These are phyloP conservation scores for Myripristis murdjan DNA, from an alignment of 2,797 vertebrate species.

Conservation along the genomic window DNA sequence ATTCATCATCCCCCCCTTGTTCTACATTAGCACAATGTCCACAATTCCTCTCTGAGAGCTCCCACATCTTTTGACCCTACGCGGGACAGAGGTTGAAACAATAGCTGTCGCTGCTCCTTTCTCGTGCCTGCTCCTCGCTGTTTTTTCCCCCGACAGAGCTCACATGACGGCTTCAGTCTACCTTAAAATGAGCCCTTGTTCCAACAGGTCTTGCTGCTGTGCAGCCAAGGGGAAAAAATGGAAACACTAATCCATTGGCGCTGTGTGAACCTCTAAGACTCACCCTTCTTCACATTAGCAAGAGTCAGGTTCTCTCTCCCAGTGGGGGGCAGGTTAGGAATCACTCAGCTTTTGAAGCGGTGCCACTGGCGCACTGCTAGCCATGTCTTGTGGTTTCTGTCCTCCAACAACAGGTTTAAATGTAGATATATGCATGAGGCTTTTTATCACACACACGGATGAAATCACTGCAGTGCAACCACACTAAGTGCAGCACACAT, in stretches of 20 bases:
- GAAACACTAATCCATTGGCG: conserved; percentile 69
- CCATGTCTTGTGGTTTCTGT: conserved; percentile 51
- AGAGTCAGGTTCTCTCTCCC: conserved; percentile 66
- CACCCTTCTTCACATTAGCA: conserved; percentile 53
- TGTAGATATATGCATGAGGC: conserved; percentile 31
- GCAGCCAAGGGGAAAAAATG: conserved; percentile 70
- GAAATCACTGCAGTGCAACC: conserved; percentile 35
- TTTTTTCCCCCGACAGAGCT: conserved; percentile 65
- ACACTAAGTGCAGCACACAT: background rate
- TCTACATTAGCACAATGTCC: conserved; percentile 68
- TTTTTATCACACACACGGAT: conserved; percentile 14
- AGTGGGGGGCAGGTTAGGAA: conserved; percentile 69
- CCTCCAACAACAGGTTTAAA: conserved; percentile 14
- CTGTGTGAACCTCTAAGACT: conserved; percentile 55
- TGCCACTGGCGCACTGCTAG: conserved; percentile 30
- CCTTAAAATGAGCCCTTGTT: conserved; percentile 72
- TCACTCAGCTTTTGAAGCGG: conserved; percentile 44
- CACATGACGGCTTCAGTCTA: conserved; percentile 72
- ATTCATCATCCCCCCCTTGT: conserved; percentile 77
- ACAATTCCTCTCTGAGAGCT: conserved; percentile 55
- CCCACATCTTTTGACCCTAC: conserved; percentile 56
- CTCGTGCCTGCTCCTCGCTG: conserved; percentile 41
- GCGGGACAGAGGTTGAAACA: conserved; percentile 63
- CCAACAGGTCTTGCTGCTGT: conserved; percentile 64
- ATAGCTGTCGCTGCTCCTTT: conserved; percentile 54